phyloP scores from a whole-genome alignment of 2,888 invertebrate species.

The Spialia ferax region DNA sequence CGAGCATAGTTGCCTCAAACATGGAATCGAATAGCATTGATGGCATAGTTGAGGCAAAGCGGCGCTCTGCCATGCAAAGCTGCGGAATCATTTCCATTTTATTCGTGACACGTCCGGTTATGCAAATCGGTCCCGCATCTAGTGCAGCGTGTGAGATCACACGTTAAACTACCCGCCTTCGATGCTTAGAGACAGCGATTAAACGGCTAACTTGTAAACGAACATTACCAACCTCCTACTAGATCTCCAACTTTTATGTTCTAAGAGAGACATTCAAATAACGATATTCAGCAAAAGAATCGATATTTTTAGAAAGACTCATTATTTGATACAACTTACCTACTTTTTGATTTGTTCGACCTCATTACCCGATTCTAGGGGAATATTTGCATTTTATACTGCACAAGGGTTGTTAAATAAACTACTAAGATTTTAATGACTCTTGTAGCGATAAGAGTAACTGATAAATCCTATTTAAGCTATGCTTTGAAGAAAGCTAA shows the following conservation, averaged over 20 bases:
- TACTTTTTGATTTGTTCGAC: slow-evolving; percentile 11
- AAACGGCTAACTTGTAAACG: neutral
- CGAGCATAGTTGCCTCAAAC: neutral
- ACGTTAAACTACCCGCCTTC: slow-evolving; percentile 18
- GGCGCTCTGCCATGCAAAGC: slow-evolving; percentile 32
- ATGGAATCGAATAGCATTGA: slow-evolving; percentile 21
- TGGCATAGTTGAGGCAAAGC: slow-evolving; percentile 21
- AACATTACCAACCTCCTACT: neutral
- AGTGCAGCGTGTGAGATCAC: slow-evolving; percentile 39
- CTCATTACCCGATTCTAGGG: slow-evolving; percentile 27
- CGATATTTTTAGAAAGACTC: neutral
- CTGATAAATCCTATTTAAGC: slow-evolving; percentile 5
- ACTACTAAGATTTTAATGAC: slow-evolving; percentile 22
- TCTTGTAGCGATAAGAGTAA: slow-evolving; percentile 17
- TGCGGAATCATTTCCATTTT: slow-evolving; percentile 77
- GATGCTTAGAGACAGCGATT: slow-evolving; percentile 3
- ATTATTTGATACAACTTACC: neutral
- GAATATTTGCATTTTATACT: slow-evolving; percentile 28
- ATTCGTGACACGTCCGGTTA: slow-evolving; percentile 83
- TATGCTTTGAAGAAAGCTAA: neutral
- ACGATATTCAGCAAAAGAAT: neutral
- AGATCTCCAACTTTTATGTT: neutral
- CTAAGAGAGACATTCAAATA: neutral
- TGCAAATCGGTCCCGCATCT: slow-evolving; percentile 66
- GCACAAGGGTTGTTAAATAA: slow-evolving; percentile 14